Conservation (phyloP, 2,797 vertebrate genomes). For the Columba guinea region DNA sequence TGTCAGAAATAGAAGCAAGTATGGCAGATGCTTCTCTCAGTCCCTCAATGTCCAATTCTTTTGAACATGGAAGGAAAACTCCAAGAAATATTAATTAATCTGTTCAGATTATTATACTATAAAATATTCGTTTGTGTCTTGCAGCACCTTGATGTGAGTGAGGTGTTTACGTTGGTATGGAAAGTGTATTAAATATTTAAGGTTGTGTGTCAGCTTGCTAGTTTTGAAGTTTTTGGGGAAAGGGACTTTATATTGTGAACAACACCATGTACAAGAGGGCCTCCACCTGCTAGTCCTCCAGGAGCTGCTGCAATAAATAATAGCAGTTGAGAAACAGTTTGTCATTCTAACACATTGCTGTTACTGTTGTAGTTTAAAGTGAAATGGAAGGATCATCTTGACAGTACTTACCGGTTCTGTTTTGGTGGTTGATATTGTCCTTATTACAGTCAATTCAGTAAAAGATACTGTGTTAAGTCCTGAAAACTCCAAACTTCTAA, state of each 20-base stretch:
- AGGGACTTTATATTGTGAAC: neutral
- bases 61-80: neutral
- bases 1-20: neutral
- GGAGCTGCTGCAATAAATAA: neutral
- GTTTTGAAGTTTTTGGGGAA: neutral
- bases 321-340: neutral
- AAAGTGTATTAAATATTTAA: neutral
- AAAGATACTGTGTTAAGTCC: neutral
- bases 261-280: neutral
- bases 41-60: neutral
- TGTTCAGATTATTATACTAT: neutral
- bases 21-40: neutral
- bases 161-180: neutral
- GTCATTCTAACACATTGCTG: neutral
- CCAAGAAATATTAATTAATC: neutral
- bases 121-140: neutral
- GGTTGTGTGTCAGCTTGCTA: neutral
- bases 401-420: neutral
- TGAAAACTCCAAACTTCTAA: neutral
- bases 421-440: neutral
- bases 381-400: neutral
- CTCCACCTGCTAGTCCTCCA: neutral
- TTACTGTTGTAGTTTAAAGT: neutral
- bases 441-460: neutral
- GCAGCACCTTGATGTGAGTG: neutral